Conservation (phyloP, 2,888 invertebrate genomes). For the Anoplius nigerrimus region DNA sequence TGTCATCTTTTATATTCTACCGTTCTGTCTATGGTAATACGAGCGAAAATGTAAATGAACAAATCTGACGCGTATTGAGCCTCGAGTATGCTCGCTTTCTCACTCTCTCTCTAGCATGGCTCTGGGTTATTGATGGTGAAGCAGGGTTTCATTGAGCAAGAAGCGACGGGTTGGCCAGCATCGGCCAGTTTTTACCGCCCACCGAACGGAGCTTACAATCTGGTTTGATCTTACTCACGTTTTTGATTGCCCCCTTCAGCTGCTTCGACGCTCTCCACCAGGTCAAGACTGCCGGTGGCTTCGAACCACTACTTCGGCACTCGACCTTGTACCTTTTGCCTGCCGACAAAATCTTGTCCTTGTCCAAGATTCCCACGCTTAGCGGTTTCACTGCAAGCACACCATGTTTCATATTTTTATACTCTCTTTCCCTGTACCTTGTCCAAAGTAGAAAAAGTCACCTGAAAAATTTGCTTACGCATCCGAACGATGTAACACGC, state of each 20-base stretch:
- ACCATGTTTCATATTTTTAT: not conserved
- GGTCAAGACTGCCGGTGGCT: slow-evolving; percentile 89
- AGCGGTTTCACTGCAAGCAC: slow-evolving; percentile 88
- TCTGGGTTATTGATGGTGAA: slow-evolving; percentile 15
- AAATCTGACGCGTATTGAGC: no score
- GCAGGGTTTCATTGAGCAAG: slow-evolving; percentile 32
- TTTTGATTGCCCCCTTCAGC: slow-evolving; percentile 87
- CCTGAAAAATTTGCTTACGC: no score
- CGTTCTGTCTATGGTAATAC: no score
- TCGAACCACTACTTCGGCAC: slow-evolving; percentile 90
- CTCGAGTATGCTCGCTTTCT: no score
- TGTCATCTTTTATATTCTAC: no score
- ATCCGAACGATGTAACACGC: no score
- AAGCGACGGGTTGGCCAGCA: slow-evolving; percentile 9
- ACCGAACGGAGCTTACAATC: no score
- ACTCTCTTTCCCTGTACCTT: no score
- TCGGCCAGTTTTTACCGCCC: slow-evolving; percentile 16
- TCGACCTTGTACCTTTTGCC: slow-evolving; percentile 91
- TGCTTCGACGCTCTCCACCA: slow-evolving; percentile 94
- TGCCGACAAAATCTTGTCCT: slow-evolving; percentile 89
- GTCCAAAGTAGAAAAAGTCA: no score
- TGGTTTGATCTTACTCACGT: slow-evolving; percentile 79
- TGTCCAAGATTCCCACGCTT: slow-evolving; percentile 87
- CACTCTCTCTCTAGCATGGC: slow-evolving; percentile 25
- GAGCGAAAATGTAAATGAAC: no score